Evolutionary conservation across 2,888 invertebrate species (phyloP).

Genomic region (Deroplatys truncata): DNA sequence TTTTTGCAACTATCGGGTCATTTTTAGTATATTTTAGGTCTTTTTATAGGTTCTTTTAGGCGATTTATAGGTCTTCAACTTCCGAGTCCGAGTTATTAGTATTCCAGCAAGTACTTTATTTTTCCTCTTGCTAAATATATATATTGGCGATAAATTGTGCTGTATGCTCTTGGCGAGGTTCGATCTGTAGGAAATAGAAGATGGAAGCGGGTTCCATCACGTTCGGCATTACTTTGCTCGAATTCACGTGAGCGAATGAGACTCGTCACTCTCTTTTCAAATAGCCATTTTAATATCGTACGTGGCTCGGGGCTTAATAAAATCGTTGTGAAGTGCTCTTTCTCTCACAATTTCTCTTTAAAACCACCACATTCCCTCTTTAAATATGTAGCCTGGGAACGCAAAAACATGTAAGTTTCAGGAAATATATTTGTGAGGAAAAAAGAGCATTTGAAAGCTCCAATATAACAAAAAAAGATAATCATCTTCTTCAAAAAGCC

Average conservation of each 20-base stretch:
- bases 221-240: neutral
- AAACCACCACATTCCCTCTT: neutral
- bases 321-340: neutral
- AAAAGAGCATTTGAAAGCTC: neutral
- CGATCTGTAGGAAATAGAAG: no score
- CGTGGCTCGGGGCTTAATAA: neutral
- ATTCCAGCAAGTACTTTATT: no score
- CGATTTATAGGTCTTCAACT: no score
- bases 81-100: no score
- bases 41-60: no score
- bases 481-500: neutral
- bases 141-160: no score
- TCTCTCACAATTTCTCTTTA: neutral
- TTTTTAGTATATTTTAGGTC: no score
- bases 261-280: neutral
- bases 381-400: neutral
- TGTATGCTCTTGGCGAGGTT: no score
- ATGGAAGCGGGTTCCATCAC: neutral
- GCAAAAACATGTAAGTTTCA: neutral
- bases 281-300: constrained; percentile 1
- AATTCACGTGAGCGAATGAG: neutral
- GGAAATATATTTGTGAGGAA: neutral
- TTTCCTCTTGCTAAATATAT: no score
- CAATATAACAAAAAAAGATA: neutral
- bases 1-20: no score